Evolutionary conservation across 2,113 vertebrate genomes (phyloP), one percentile per base, ranked within the genome.

Genomic region (Pteropus alecto): DNA sequence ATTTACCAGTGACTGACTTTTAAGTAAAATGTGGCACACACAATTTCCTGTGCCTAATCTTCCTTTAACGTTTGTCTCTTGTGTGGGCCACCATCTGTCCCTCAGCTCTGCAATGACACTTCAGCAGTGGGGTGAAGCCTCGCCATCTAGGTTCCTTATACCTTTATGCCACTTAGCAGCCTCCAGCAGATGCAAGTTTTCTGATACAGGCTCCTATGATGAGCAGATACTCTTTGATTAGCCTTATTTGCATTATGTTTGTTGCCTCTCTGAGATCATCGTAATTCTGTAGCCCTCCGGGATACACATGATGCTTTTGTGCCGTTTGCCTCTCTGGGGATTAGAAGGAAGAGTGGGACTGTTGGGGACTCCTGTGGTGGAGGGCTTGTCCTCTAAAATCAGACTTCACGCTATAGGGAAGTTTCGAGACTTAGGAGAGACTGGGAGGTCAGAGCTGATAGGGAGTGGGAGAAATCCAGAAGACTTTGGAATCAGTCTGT

Each of bases 201-300:
- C 91, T 91, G 92, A 96, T 46, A 65, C 51, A n/a, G 67, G 54
- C 73, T 67, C 65, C 94, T 56, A 8, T 26, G n/a, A 93, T 86
- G 91, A 97, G 94, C 84, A 65, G 92, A 86, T 92, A 78, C 56
- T 97, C 67, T 95, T 96, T 96, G 88, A 85, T 94, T 61, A 91
- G 76, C 4, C 10, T 79, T 81, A 76, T 93, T 94, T 94, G 68
- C 82, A 56, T 54, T 51, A 19, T 2, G 3, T 81, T 94, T 91
- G 84, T 93, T 95, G 77, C 77, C 19, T 87, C 70, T 63, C 70
- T 71, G 58, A 96, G 95, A 86, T 96, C 54, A 78, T 84, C 74
- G 79, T 95, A 81, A 83, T 38, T 82, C 56, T 6, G 7, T 38
- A 86, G 82, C 78, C 71, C 87, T 73, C 51, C 5, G 6, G 87